phyloP scores from a whole-genome alignment of 2,888 invertebrate genomes.

The Coenonympha glycerion region DNA sequence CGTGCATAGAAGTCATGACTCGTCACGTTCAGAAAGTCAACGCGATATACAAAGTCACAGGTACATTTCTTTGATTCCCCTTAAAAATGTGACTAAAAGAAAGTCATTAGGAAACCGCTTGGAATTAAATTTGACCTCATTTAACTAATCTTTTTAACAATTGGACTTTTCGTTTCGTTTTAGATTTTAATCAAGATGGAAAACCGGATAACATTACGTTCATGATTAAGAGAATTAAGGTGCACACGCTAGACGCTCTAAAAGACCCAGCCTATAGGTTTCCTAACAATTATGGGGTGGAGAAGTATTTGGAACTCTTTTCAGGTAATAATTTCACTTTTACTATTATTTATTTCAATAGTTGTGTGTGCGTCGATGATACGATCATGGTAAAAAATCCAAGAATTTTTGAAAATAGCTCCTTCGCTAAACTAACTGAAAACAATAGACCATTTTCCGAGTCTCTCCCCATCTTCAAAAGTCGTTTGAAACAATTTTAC shows the following conservation, averaged over 20 bases:
- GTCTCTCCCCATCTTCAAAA: no score
- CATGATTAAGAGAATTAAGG: conserved; percentile 96
- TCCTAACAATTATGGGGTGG: conserved; percentile 97
- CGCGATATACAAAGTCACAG: conserved; percentile 89
- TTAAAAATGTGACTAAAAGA: no score
- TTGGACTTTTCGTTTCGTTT: conserved; percentile 29
- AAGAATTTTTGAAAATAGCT: no score
- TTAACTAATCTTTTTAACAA: background rate
- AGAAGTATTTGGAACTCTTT: conserved; percentile 98
- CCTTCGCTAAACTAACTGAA: conserved; percentile 3
- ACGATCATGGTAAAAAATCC: no score
- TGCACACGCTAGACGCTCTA: conserved; percentile 90
- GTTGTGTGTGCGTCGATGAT: background rate
- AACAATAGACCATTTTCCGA: no score
- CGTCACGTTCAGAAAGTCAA: conserved; percentile 95
- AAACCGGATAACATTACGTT: conserved; percentile 94
- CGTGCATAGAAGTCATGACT: conserved; percentile 96
- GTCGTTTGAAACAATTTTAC: no score
- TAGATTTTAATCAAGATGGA: conserved; percentile 95
- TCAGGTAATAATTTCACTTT: conserved; percentile 78
- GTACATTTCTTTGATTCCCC: conserved; percentile 58
- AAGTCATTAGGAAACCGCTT: no score
- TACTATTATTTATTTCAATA: background rate
- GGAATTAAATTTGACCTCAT: background rate
- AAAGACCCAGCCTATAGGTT: conserved; percentile 91